Conservation (phyloP, 2,797 vertebrate species). For the Balearica regulorum region DNA sequence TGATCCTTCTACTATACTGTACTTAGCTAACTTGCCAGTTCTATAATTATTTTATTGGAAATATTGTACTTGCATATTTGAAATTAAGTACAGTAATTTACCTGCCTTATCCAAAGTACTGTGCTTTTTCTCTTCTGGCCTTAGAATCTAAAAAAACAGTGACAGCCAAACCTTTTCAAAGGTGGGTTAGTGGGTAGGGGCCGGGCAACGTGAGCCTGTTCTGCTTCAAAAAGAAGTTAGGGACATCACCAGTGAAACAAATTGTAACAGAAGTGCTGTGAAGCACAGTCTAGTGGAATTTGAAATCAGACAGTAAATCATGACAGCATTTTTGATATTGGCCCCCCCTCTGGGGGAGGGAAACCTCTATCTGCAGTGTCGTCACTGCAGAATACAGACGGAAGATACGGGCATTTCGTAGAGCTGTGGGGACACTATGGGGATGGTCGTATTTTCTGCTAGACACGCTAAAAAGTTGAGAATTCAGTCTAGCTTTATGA, state of each 20-base stretch:
- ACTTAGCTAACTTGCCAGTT: not conserved
- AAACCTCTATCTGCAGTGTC: not conserved
- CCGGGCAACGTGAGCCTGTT: not conserved
- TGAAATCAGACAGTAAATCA: not conserved
- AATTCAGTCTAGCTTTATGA: not conserved
- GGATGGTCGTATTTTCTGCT: not conserved
- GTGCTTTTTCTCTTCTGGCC: not conserved
- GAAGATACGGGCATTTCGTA: not conserved
- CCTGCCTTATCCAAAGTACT: not conserved
- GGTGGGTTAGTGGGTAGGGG: not conserved
- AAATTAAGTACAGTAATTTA: not conserved
- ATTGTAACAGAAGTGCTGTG: not conserved
- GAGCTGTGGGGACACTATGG: not conserved
- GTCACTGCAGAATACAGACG: not conserved
- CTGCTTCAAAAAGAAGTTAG: not conserved
- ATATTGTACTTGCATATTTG: not conserved
- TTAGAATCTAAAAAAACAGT: not conserved
- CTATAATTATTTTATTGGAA: not conserved
- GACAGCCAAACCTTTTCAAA: not conserved
- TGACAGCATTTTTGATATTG: not conserved
- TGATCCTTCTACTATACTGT: not conserved
- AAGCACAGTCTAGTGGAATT: not conserved
- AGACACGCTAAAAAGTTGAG: not conserved
- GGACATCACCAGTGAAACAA: not conserved
- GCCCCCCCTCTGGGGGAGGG: not conserved